Evolutionary conservation across 2,113 vertebrate species (phyloP).

Genomic region (Malaclemys terrapin): DNA sequence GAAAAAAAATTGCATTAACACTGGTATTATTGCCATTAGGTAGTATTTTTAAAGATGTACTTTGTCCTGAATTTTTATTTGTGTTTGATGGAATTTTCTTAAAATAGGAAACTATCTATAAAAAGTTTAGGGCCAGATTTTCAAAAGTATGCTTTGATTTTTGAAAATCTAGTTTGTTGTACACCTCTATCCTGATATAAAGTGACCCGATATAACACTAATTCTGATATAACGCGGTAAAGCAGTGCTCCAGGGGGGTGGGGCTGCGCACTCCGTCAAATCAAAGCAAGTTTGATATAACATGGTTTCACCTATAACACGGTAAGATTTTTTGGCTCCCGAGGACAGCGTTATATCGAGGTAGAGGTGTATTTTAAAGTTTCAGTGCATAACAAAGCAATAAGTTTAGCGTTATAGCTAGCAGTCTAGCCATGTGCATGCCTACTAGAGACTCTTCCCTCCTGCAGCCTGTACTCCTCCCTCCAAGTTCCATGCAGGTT

Average conservation of each 20-base stretch:
- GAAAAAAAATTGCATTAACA: constrained; percentile 4
- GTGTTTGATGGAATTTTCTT: neutral
- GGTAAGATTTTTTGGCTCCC: too few species aligned
- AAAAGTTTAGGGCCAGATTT: neutral
- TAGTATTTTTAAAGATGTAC: neutral
- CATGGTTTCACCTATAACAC: too few species aligned
- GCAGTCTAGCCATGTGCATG: neutral
- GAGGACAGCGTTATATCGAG: too few species aligned
- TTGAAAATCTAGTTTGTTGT: neutral
- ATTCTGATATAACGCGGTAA: too few species aligned
- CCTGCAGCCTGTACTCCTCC: neutral
- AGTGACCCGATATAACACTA: too few species aligned
- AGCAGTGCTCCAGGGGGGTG: too few species aligned
- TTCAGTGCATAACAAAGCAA: neutral
- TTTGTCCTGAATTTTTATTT: neutral
- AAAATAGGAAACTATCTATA: rapidly evolving
- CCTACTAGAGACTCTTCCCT: neutral
- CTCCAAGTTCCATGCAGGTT: neutral
- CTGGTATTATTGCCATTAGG: neutral
- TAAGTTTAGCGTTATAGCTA: neutral
- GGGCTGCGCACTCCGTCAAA: too few species aligned
- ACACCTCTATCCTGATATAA: too few species aligned
- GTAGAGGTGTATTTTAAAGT: neutral
- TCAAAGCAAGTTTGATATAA: too few species aligned
- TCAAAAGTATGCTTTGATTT: neutral